These are phyloP conservation scores for Diogma glabrata DNA, from an alignment of 2,888 invertebrate genomes.

Conservation along the genomic window DNA sequence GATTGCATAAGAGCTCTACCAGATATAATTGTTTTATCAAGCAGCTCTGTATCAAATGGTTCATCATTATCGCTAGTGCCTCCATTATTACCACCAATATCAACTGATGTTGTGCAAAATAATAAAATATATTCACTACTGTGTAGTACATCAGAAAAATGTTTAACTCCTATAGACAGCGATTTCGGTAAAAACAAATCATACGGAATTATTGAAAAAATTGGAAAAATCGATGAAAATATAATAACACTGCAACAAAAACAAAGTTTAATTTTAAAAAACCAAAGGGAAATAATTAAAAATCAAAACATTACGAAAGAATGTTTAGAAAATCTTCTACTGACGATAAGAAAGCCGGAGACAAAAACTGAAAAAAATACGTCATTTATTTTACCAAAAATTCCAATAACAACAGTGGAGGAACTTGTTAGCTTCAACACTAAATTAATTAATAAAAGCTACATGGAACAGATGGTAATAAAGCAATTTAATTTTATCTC, in stretches of 20 bases:
- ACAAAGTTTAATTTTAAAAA: not conserved
- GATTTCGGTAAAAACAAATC: too few species aligned
- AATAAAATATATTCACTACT: too few species aligned
- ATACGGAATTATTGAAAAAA: not conserved
- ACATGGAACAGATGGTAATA: not conserved
- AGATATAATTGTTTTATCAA: too few species aligned
- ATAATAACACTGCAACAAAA: not conserved
- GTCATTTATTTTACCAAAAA: not conserved
- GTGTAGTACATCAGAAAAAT: too few species aligned
- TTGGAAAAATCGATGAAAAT: not conserved
- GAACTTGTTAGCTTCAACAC: not conserved
- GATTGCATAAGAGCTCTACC: too few species aligned
- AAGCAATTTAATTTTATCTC: not conserved
- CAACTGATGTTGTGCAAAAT: too few species aligned
- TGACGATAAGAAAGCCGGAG: not conserved
- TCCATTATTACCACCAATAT: too few species aligned
- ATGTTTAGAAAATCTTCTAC: not conserved
- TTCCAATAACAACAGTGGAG: not conserved
- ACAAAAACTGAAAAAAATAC: not conserved
- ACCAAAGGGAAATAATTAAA: not conserved
- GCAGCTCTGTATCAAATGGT: too few species aligned
- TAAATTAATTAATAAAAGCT: not conserved
- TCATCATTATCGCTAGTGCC: too few species aligned
- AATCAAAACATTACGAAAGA: not conserved
- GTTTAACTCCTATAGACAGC: too few species aligned